Base-by-base conservation (phyloP, 2,888 invertebrate species). In the Tigriopus californicus region DNA sequence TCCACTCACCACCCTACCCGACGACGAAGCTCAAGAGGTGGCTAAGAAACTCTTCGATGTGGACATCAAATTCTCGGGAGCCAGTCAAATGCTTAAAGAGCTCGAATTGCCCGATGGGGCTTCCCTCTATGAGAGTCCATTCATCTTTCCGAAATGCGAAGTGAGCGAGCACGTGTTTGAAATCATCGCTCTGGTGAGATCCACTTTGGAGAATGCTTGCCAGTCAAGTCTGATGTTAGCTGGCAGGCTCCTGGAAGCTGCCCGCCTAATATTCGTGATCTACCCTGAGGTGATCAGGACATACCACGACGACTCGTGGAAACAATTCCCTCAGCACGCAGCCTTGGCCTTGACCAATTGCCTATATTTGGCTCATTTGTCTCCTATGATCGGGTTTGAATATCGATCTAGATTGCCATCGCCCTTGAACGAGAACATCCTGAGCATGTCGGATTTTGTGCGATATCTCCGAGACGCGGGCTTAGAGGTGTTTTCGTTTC, bases 341-440 rank as follows among this genome's bases (percentile, higher is more conserved):
- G 89, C 85, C 6, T 69, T 90, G 25, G 85, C 85, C 68, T 82
- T 91, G 73, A 94, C 94, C 74, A 92, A 94, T 71, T 90, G 90
- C 69, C 81, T 85, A 80, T 92, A 81, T 68, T 74, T 94, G 12
- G 80, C 85, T 0, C 83, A 89, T 72, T 77, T 80, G 66, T 72
- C 85, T 60, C 75, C 78, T 60, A 78, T 78, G 1, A 73, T 85
- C 66, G 80, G 80, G 0, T 76, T 78, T 66, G 78, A 79, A 67
- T 86, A 84, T 76, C 73, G 78, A 47, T 73, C 74, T 12, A 15
- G 49, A 25, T 15, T 47, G 10, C 58, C 56, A 3, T 41, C 42
- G 6, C 49, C 75, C 0, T 69, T 78, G 46, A 70, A 75, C 61
- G 72, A 76, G 58, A 76, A 78, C 61, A 61, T 77, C 2, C 73